A percentile compares a stretch with the other conserved stretches of the same genome.
Conservation (phyloP, 2,113 vertebrate genomes). For the Sceloporus tristichus region DNA sequence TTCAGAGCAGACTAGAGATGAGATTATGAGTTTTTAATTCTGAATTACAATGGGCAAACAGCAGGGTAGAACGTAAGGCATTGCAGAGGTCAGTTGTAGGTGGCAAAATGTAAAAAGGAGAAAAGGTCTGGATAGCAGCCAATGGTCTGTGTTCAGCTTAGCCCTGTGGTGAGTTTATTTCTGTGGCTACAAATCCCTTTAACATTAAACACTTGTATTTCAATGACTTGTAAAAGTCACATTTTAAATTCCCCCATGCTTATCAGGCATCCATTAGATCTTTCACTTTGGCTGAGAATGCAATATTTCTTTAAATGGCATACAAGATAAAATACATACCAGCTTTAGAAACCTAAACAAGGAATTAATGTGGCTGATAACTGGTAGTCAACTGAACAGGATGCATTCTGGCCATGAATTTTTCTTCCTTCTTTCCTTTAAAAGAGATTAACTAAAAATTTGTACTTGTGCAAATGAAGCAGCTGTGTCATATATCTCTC, state of each 20-base stretch:
- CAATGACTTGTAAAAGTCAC: slow-evolving; percentile 70
- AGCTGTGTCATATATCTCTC: slow-evolving; percentile 71
- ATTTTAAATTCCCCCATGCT: slow-evolving; percentile 64
- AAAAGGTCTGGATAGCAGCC: slow-evolving; percentile 51
- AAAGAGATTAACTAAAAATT: slow-evolving; percentile 50
- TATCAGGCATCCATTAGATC: slow-evolving; percentile 69
- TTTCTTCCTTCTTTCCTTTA: slow-evolving; percentile 38
- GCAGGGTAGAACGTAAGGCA: slow-evolving; percentile 52
- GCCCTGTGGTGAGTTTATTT: slow-evolving; percentile 51
- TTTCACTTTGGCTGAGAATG: slow-evolving; percentile 63
- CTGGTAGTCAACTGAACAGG: slow-evolving; percentile 54
- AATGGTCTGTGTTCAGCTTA: slow-evolving; percentile 40
- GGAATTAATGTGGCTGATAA: slow-evolving; percentile 76
- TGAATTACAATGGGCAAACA: slow-evolving; percentile 46
- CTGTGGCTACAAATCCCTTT: slow-evolving; percentile 60
- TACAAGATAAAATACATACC: slow-evolving; percentile 78
- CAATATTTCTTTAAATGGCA: slow-evolving; percentile 61
- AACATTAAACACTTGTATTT: slow-evolving; percentile 72
- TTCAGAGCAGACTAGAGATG: slow-evolving; percentile 50
- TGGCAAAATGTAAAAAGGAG: slow-evolving; percentile 45
- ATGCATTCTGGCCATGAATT: not conserved
- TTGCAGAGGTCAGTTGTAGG: slow-evolving; percentile 37
- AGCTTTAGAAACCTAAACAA: slow-evolving; percentile 73
- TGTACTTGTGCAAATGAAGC: slow-evolving; percentile 59
- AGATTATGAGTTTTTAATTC: slow-evolving; percentile 41